Conservation (phyloP, 2,797 vertebrate species). For the Liasis olivaceus region DNA sequence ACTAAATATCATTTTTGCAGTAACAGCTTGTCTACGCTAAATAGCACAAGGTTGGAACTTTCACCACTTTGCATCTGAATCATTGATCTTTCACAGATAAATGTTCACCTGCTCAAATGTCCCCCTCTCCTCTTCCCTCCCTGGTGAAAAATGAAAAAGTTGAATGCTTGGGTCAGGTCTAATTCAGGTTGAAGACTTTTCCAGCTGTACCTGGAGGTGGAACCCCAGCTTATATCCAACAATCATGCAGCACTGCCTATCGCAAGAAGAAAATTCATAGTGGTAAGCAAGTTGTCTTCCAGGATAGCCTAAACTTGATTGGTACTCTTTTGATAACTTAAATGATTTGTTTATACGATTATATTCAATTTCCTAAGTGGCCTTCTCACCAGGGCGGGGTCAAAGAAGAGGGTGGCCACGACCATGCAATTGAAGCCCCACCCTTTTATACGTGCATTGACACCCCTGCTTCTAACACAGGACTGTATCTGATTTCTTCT, state of each 20-base stretch:
- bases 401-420: neutral
- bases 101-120: neutral
- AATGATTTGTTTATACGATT: neutral
- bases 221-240: neutral
- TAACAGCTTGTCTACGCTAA: neutral
- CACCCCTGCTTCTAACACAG: neutral
- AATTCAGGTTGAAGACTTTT: neutral
- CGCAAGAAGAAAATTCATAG: neutral
- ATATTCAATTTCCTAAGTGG: neutral
- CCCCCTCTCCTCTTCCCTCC: neutral
- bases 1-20: neutral
- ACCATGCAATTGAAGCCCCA: neutral
- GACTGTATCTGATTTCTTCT: neutral
- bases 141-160: neutral
- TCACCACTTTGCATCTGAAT: neutral
- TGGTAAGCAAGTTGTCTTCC: neutral
- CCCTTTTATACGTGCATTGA: neutral
- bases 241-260: neutral
- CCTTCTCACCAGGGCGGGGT: neutral
- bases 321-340: neutral
- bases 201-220: neutral
- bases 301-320: neutral
- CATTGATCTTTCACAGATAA: neutral
- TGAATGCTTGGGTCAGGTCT: neutral
- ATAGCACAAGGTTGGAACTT: neutral